Evolutionary conservation across 1,140 invertebrate species (phyloP), one percentile per base, ranked within the genome.

Genomic region (Drosophila persimilis): DNA sequence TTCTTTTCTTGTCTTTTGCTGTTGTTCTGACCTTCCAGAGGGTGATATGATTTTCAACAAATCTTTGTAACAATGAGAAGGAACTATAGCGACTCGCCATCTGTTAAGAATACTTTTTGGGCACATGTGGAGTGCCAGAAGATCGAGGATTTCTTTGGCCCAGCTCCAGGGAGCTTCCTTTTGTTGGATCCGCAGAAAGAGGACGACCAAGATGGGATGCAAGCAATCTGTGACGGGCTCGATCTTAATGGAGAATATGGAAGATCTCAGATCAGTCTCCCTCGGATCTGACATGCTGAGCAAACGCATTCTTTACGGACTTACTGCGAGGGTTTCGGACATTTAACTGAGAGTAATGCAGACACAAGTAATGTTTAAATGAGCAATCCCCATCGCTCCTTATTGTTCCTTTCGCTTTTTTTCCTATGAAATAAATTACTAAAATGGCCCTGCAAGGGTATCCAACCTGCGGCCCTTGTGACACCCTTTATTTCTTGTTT

Each of bases 121-220:
- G 1, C 20, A 20, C 20, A 20, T 20, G 20, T 20, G 4, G 29
- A 9, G 2, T 29, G 29, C 29, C 6, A 7, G 29, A 29, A 29
- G 6, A 29, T 29, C 0, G 6, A 1, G 7, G 6, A 29, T 29
- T 7, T 1, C 29, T 29, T 2, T 29, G 7, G 29, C 29, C 6
- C 0, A 29, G 6, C 6, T 7, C 6, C 7, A 31, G 2, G 9
- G 8, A 31, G 3, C 8, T 9, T 3, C 8, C 0, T 31, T 31
- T 31, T 31, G 29, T 9, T 2, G 2, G 93, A 91, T 63, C 93
- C 92, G 13, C 86, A 88, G 91, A 80, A 97, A 96, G 3, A 96
- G 76, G 7, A 94, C 93, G 45, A 93, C 92, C 13, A 97, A 91
- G 20, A 96, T 95, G 2, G 95, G 95, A 50, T 94, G 1, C 20